Percentiles rank a stretch among this genome's conserved stretches.
These are phyloP conservation scores for Cancer borealis DNA, from an alignment of 2,888 invertebrate species.

Conservation along the genomic window DNA sequence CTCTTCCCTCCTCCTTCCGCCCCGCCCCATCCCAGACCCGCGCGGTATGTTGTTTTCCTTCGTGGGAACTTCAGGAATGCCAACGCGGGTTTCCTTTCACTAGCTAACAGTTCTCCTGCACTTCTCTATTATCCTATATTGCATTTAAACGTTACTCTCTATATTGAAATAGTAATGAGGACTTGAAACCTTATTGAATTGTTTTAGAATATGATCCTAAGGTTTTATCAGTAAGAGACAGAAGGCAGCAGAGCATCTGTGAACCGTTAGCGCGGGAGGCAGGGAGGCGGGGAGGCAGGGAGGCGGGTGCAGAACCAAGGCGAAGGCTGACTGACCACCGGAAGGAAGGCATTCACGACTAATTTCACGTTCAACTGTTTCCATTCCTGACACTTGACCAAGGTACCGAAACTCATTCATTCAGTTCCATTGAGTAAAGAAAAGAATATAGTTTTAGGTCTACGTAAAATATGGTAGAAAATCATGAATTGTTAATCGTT, in stretches of 20 bases:
- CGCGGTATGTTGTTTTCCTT: not conserved
- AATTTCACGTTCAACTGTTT: not conserved
- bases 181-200: not conserved
- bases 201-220: not conserved
- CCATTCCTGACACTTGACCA: not conserved
- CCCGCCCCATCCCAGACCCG: not conserved
- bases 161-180: not conserved
- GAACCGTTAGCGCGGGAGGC: not conserved
- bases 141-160: not conserved
- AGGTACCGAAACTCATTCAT: not conserved
- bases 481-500: not conserved
- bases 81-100: not conserved
- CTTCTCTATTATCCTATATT: not conserved
- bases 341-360: not conserved
- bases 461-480: not conserved
- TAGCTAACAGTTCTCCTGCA: not conserved
- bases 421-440: not conserved
- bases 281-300: not conserved
- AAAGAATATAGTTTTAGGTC: not conserved
- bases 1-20: not conserved
- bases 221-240: not conserved
- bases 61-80: not conserved
- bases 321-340: conserved; percentile 18
- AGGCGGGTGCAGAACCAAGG: not conserved
- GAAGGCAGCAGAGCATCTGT: not conserved